Percentiles rank a stretch among this genome's conserved stretches.
Conservation (phyloP, 2,888 invertebrate species). For the Tetheella fluctuosa region DNA sequence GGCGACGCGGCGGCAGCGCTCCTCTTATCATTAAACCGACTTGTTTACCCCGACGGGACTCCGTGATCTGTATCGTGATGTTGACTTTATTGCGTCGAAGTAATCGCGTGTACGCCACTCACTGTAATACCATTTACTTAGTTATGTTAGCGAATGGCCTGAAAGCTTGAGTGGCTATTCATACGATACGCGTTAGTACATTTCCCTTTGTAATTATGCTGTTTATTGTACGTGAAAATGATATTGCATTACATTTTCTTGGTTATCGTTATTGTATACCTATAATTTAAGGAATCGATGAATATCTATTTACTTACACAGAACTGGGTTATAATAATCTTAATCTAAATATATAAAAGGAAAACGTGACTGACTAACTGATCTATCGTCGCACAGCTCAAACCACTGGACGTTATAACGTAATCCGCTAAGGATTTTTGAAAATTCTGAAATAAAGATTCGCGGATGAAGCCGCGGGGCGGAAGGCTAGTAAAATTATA, state of each 20-base stretch:
- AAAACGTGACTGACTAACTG: no score
- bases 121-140: constrained; percentile 14
- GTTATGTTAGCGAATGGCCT: constrained; percentile 2
- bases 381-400: no score
- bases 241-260: constrained; percentile 4
- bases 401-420: no score
- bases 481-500: no score
- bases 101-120: constrained; percentile 31
- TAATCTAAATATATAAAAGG: no score
- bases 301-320: neutral
- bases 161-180: constrained; percentile 35
- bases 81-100: constrained; percentile 51
- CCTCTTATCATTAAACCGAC: constrained; percentile 70
- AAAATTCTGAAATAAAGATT: no score
- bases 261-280: neutral
- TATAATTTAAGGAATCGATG: neutral
- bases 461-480: no score
- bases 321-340: neutral
- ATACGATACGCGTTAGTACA: constrained; percentile 27
- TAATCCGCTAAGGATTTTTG: no score
- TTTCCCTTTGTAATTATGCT: constrained; percentile 27
- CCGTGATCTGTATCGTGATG: constrained; percentile 69
- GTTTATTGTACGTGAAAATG: constrained; percentile 16
- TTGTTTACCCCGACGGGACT: constrained; percentile 68
- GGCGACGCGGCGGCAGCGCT: constrained; percentile 61